phyloP scores from a whole-genome alignment of 1,140 invertebrate genomes.

The Diabrotica virgifera region DNA sequence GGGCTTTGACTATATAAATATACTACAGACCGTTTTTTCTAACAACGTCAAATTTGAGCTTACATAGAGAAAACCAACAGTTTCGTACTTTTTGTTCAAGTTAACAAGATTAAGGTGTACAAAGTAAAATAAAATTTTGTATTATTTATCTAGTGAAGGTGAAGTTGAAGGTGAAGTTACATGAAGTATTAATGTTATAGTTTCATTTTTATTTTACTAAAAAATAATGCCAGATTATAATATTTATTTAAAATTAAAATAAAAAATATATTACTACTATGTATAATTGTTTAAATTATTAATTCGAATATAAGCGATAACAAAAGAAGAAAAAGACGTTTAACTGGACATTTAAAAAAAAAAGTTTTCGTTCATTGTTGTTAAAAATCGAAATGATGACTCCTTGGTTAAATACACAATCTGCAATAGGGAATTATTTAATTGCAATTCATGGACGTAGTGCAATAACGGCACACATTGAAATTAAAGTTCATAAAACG shows the following conservation, averaged over 20 bases:
- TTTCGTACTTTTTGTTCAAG: background rate
- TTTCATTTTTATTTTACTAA: too few relatives aligned
- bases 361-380: background rate
- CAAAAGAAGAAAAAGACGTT: background rate
- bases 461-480: background rate
- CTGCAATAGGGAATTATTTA: background rate
- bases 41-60: too few relatives aligned
- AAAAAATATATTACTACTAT: background rate
- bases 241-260: too few relatives aligned
- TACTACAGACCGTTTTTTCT: too few relatives aligned
- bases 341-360: background rate
- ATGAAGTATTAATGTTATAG: background rate
- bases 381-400: background rate
- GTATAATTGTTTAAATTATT: background rate
- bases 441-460: background rate
- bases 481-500: background rate
- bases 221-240: too few relatives aligned
- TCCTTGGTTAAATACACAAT: background rate
- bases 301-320: background rate
- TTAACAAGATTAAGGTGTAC: background rate
- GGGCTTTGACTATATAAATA: too few relatives aligned
- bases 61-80: constrained; percentile 1
- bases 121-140: background rate
- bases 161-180: background rate
- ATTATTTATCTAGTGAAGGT: background rate